A percentile compares a stretch with the other conserved stretches of the same genome.
Evolutionary conservation across 2,113 vertebrate genomes (phyloP).

Genomic region (Sander lucioperca): DNA sequence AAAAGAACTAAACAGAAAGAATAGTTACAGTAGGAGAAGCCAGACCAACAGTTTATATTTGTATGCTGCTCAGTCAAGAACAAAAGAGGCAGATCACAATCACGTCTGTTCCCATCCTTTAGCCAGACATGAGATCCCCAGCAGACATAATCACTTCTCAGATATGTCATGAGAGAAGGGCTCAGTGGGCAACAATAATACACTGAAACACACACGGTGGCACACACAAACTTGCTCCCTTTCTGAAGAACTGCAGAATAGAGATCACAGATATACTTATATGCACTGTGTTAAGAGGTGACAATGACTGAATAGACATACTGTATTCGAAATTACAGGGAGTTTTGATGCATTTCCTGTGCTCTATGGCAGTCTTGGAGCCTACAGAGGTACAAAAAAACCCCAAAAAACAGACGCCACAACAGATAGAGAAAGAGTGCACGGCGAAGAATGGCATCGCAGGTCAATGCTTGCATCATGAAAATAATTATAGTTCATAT

Average conservation of each 20-base stretch:
- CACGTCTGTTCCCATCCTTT: slow-evolving; percentile 44
- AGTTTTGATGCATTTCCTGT: slow-evolving; percentile 44
- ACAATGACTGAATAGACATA: slow-evolving; percentile 22
- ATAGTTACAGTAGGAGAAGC: slow-evolving; percentile 19
- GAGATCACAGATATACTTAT: slow-evolving; percentile 42
- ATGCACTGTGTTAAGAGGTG: slow-evolving; percentile 14
- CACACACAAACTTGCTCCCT: slow-evolving; percentile 7
- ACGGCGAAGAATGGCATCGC: slow-evolving; percentile 40
- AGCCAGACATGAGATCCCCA: slow-evolving; percentile 39
- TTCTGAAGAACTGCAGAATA: slow-evolving; percentile 21
- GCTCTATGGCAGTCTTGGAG: slow-evolving; percentile 24
- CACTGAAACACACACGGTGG: slow-evolving; percentile 9
- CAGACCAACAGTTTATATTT: slow-evolving; percentile 7
- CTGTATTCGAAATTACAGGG: slow-evolving; percentile 42
- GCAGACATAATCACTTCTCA: slow-evolving; percentile 49
- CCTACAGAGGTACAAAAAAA: slow-evolving; percentile 35
- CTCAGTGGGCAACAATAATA: slow-evolving; percentile 40
- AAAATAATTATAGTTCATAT: slow-evolving; percentile 76
- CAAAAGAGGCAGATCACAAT: slow-evolving; percentile 56
- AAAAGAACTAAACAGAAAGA: slow-evolving; percentile 60
- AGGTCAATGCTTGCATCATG: slow-evolving; percentile 69
- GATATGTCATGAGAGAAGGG: slow-evolving; percentile 40
- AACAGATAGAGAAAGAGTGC: slow-evolving; percentile 35
- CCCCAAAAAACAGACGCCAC: slow-evolving; percentile 1
- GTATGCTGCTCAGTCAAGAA: slow-evolving; percentile 43